These are phyloP conservation scores for Leptoclinus maculatus DNA, from an alignment of 2,797 vertebrate species.

Conservation along the genomic window DNA sequence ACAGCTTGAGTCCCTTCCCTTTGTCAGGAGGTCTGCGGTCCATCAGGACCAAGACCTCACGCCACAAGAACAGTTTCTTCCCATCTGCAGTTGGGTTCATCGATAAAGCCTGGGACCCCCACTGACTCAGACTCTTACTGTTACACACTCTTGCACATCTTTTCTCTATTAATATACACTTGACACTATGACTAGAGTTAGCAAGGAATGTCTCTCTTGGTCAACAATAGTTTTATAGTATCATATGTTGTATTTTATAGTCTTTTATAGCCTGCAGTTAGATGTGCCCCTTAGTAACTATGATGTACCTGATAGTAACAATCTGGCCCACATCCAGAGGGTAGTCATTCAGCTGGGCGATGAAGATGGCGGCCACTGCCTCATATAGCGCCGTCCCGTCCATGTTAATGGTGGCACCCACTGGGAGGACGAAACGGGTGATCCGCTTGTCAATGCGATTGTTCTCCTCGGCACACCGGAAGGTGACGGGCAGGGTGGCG, in stretches of 20 bases:
- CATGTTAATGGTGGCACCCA: slow-evolving; percentile 99
- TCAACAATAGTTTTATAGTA: not conserved
- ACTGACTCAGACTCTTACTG: too few relatives aligned
- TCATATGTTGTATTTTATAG: not conserved
- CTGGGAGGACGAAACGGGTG: slow-evolving; percentile 95
- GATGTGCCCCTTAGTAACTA: not conserved
- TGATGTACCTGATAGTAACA: slow-evolving; percentile 92
- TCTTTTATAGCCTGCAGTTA: not conserved
- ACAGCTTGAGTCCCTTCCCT: too few relatives aligned
- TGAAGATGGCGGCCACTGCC: slow-evolving; percentile 96
- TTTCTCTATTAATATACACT: too few relatives aligned
- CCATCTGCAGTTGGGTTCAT: too few relatives aligned
- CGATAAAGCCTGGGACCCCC: too few relatives aligned
- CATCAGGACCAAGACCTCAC: too few relatives aligned
- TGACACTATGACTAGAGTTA: not conserved
- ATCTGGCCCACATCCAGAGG: slow-evolving; percentile 92
- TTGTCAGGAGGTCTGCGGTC: too few relatives aligned
- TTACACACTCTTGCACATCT: too few relatives aligned
- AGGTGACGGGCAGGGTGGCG: slow-evolving; percentile 95
- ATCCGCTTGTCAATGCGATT: slow-evolving; percentile 95
- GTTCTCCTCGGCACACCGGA: slow-evolving; percentile 96
- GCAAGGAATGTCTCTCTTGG: not conserved
- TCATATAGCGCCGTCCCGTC: slow-evolving; percentile 97
- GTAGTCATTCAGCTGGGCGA: slow-evolving; percentile 93
- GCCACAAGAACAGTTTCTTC: too few relatives aligned